Evolutionary conservation across 2,797 vertebrate species (phyloP).

Genomic region (Threskiornis aethiopicus): DNA sequence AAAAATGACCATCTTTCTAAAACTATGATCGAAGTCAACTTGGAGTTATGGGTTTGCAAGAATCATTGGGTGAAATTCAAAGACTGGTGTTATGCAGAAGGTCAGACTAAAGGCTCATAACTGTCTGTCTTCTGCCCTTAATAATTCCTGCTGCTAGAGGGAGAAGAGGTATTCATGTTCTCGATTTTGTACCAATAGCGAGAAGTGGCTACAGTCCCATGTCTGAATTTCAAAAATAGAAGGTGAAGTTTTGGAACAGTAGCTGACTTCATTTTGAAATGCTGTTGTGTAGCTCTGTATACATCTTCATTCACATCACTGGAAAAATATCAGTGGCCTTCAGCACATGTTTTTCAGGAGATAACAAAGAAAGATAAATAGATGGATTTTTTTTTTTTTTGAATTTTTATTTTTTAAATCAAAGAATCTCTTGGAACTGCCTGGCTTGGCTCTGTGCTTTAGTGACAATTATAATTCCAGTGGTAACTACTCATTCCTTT

Average conservation of each 20-base stretch:
- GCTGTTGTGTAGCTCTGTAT: neutral
- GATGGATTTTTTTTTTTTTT: neutral
- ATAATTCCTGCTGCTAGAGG: neutral
- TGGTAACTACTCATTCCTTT: neutral
- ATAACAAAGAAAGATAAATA: neutral
- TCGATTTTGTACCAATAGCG: neutral
- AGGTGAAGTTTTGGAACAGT: neutral
- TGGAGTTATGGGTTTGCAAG: neutral
- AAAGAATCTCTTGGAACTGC: neutral
- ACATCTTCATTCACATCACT: neutral
- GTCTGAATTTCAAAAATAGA: neutral
- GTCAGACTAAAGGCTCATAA: neutral
- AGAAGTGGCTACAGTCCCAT: neutral
- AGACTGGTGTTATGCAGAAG: neutral
- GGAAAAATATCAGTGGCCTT: neutral
- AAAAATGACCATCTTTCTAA: neutral
- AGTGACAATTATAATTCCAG: conserved; percentile 19
- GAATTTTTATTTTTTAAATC: neutral
- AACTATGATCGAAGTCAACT: neutral
- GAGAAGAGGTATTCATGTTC: neutral
- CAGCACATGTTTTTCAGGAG: neutral
- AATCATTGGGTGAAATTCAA: neutral
- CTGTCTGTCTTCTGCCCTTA: neutral
- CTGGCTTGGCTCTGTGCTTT: neutral
- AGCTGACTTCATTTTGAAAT: neutral